phyloP scores from a whole-genome alignment of 2,797 vertebrate species.

The Danio albolineatus region DNA sequence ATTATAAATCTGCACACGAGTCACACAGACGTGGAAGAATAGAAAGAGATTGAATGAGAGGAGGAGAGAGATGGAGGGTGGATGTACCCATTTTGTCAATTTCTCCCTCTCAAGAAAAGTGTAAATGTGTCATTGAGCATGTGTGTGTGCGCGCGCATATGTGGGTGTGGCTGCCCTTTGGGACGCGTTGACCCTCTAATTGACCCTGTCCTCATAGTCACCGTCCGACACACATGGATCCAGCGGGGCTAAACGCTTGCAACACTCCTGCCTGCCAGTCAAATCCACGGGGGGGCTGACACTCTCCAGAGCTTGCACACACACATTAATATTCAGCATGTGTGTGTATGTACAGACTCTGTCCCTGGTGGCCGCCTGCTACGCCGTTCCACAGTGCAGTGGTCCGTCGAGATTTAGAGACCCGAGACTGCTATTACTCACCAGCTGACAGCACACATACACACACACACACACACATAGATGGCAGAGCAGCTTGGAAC shows the following conservation, averaged over 20 bases:
- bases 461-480: constrained; percentile 35
- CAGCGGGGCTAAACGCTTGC: constrained; percentile 59
- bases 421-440: constrained; percentile 60
- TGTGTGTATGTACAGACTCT: constrained; percentile 30
- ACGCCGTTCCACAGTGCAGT: constrained; percentile 43
- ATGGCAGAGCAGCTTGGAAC: constrained; percentile 44
- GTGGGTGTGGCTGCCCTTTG: constrained; percentile 55
- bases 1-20: constrained; percentile 58
- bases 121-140: constrained; percentile 33
- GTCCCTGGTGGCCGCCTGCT: constrained; percentile 44
- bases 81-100: constrained; percentile 14
- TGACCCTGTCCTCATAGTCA: constrained; percentile 62
- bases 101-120: constrained; percentile 2
- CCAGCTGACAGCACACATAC: constrained; percentile 52
- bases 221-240: constrained; percentile 56
- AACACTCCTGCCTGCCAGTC: constrained; percentile 62
- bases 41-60: constrained; percentile 27
- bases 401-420: constrained; percentile 55
- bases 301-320: constrained; percentile 34
- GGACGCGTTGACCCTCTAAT: constrained; percentile 60
- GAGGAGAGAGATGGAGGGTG: constrained; percentile 34
- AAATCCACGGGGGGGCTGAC: constrained; percentile 50
- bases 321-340: constrained; percentile 60
- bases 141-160: constrained; percentile 24
- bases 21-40: constrained; percentile 38